These are phyloP conservation scores for Nomada fabriciana DNA, from an alignment of 2,888 invertebrate species.

Conservation along the genomic window DNA sequence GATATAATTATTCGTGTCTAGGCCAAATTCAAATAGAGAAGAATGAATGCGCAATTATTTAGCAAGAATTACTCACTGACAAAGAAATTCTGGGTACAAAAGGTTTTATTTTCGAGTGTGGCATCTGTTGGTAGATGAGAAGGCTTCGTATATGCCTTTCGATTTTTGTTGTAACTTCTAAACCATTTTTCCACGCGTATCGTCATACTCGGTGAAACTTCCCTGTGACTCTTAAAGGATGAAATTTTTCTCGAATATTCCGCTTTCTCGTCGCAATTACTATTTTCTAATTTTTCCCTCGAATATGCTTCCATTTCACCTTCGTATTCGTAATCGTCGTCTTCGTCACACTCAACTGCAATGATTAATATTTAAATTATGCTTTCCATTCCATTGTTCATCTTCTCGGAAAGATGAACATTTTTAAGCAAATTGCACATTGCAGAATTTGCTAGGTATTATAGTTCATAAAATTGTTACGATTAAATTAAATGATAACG, in stretches of 20 bases:
- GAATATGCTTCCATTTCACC: conserved; percentile 9
- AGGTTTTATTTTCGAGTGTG: conserved; percentile 84
- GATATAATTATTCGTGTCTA: too few species aligned
- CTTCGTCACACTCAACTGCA: conserved; percentile 33
- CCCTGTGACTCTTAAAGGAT: neutral
- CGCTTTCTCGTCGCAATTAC: neutral
- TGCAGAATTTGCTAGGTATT: too few species aligned
- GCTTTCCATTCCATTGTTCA: neutral
- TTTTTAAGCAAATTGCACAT: too few species aligned
- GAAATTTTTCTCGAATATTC: neutral
- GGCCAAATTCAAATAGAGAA: too few species aligned
- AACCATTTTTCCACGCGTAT: conserved; percentile 61
- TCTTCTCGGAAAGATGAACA: neutral
- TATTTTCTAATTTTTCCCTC: conserved; percentile 1
- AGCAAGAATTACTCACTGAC: conserved; percentile 84
- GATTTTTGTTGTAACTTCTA: conserved; percentile 14
- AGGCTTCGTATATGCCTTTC: neutral
- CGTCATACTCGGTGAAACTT: conserved; percentile 49
- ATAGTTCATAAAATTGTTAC: too few species aligned
- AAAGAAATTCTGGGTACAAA: conserved; percentile 86
- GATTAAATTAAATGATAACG: neutral
- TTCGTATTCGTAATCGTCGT: conserved; percentile 35
- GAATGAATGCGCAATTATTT: neutral
- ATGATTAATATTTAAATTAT: neutral
- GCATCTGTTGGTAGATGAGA: conserved; percentile 85